These are phyloP conservation scores for Cuculus canorus DNA, from an alignment of 2,797 vertebrate genomes.

Conservation along the genomic window DNA sequence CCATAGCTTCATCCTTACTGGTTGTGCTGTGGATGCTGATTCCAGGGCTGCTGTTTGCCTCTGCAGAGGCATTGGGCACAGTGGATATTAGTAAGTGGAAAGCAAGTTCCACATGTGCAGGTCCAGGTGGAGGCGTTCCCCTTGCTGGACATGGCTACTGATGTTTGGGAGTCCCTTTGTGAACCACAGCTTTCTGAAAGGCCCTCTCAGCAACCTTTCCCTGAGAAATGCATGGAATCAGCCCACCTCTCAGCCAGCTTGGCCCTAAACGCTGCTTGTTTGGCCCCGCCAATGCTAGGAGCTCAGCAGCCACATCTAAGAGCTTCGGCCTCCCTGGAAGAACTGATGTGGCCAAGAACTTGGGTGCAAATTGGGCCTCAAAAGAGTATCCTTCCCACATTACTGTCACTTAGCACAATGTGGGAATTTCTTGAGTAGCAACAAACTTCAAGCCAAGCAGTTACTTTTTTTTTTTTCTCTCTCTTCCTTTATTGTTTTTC, in stretches of 20 bases:
- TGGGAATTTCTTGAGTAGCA: conserved; percentile 14
- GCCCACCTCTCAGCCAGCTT: not conserved
- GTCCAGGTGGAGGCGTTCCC: not conserved
- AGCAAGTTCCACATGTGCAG: not conserved
- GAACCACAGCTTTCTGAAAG: not conserved
- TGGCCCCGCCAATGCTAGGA: not conserved
- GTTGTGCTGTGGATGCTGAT: not conserved
- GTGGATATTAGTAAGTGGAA: not conserved
- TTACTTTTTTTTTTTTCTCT: not conserved
- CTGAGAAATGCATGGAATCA: not conserved
- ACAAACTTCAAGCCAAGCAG: conserved; percentile 6
- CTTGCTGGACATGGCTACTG: not conserved
- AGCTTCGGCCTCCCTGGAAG: not conserved
- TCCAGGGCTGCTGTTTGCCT: not conserved
- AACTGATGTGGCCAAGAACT: not conserved
- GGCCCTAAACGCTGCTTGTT: not conserved
- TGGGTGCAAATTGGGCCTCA: not conserved
- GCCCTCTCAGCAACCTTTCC: not conserved
- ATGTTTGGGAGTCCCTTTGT: not conserved
- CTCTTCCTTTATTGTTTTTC: conserved; percentile 17
- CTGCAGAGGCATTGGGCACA: not conserved
- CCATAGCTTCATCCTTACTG: not conserved
- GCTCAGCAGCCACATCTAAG: not conserved
- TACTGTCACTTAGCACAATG: not conserved
- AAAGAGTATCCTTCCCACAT: not conserved